Percentiles rank a stretch among this genome's conserved stretches.
phyloP scores from a whole-genome alignment of 2,888 invertebrate genomes.

The Epinotia ramella region DNA sequence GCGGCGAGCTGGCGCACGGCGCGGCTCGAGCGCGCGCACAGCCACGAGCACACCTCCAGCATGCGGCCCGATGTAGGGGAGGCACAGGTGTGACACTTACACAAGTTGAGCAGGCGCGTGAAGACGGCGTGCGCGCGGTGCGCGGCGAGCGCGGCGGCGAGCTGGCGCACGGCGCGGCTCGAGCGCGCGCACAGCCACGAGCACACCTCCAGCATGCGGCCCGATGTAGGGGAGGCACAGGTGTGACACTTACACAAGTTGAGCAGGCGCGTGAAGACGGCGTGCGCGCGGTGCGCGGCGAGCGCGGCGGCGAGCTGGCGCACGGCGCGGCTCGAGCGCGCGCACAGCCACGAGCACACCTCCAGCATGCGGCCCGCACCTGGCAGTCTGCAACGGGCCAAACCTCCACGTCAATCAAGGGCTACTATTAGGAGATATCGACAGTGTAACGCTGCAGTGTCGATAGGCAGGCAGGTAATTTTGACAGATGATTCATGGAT shows the following conservation, averaged over 20 bases:
- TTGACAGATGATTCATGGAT: no score
- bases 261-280: conserved; percentile 67
- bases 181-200: conserved; percentile 78
- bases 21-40: conserved; percentile 76
- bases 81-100: no score
- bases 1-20: conserved; percentile 74
- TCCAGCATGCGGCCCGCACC: conserved; percentile 77
- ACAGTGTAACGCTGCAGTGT: no score
- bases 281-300: conserved; percentile 60
- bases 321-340: conserved; percentile 75
- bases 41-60: conserved; percentile 77
- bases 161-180: conserved; percentile 74
- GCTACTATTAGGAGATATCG: no score
- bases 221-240: conserved; percentile 9
- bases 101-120: no score
- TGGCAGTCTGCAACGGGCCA: conserved; percentile 56
- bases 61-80: conserved; percentile 55
- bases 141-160: conserved; percentile 67
- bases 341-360: conserved; percentile 77
- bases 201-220: conserved; percentile 77
- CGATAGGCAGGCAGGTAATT: no score
- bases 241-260: conserved; percentile 52
- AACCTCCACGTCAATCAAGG: background rate
- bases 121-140: conserved; percentile 46
- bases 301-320: conserved; percentile 73